Evolutionary conservation across 2,888 invertebrate species (phyloP).

Genomic region (Drosophila meridionalis): DNA sequence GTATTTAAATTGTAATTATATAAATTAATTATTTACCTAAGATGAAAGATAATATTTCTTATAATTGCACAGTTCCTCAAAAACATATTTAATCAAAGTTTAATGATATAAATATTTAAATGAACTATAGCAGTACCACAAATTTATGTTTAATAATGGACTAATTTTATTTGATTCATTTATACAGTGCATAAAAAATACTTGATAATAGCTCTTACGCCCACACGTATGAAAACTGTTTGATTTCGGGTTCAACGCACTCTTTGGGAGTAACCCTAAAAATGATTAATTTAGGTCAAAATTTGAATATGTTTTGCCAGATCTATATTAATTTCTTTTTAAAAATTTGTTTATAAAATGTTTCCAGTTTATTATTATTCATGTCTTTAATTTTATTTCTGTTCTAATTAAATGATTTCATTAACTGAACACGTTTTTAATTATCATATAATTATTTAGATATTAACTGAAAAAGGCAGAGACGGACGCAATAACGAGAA

Average conservation of each 20-base stretch:
- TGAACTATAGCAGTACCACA: not conserved
- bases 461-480: conserved; percentile 16
- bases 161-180: not conserved
- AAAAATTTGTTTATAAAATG: not conserved
- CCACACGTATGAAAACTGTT: not conserved
- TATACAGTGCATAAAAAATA: not conserved
- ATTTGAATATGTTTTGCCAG: conserved; percentile 34
- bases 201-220: not conserved
- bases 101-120: not conserved
- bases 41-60: not conserved
- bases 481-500: conserved; percentile 14
- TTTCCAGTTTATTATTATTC: not conserved
- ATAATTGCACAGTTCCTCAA: conserved; percentile 1
- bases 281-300: conserved; percentile 41
- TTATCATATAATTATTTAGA: conserved; percentile 11
- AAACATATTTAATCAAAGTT: not conserved
- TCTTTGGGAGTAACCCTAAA: conserved; percentile 1
- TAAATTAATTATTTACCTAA: not conserved
- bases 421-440: conserved; percentile 10
- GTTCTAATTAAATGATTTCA: conserved; percentile 6
- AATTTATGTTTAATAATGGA: not conserved
- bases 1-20: not conserved
- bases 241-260: conserved; percentile 46
- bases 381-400: not conserved
- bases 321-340: conserved; percentile 12